Evolutionary conservation across 2,888 invertebrate genomes (phyloP).

Genomic region (Cotesia congregata): DNA sequence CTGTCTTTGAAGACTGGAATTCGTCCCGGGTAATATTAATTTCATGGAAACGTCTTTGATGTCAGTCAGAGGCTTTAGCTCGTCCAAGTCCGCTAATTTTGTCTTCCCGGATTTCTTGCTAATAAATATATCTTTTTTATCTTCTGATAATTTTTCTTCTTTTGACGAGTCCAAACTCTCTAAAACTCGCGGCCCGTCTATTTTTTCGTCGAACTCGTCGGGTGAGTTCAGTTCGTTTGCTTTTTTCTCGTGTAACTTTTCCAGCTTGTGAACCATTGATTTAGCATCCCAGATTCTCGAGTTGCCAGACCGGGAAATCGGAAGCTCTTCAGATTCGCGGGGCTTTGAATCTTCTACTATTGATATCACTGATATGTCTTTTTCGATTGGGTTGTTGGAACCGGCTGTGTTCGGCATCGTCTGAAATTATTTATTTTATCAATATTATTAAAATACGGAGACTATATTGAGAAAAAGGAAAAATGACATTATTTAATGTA

Average conservation of each 20-base stretch:
- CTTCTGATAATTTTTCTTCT: background rate
- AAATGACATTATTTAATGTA: too few species aligned
- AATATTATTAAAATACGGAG: background rate
- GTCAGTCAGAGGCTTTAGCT: background rate
- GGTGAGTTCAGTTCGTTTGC: background rate
- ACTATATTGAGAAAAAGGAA: too few species aligned
- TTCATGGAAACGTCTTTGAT: background rate
- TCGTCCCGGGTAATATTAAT: background rate
- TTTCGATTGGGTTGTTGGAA: background rate
- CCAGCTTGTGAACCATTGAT: background rate
- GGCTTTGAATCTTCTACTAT: slow-evolving; percentile 17
- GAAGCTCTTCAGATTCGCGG: background rate
- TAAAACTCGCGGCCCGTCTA: background rate
- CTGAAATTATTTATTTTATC: slow-evolving; percentile 22
- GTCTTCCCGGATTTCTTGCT: background rate
- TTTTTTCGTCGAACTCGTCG: background rate
- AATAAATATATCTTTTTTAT: background rate
- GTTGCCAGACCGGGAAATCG: background rate
- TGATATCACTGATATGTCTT: slow-evolving; percentile 34
- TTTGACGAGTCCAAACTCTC: slow-evolving; percentile 15
- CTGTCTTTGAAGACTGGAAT: background rate
- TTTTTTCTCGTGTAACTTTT: background rate
- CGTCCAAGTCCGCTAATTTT: background rate
- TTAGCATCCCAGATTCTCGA: background rate
- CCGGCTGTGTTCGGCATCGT: slow-evolving; percentile 1